A percentile compares a stretch with the other conserved stretches of the same genome.
phyloP scores from a whole-genome alignment of 2,888 invertebrate species.

The Aethes cnicana region DNA sequence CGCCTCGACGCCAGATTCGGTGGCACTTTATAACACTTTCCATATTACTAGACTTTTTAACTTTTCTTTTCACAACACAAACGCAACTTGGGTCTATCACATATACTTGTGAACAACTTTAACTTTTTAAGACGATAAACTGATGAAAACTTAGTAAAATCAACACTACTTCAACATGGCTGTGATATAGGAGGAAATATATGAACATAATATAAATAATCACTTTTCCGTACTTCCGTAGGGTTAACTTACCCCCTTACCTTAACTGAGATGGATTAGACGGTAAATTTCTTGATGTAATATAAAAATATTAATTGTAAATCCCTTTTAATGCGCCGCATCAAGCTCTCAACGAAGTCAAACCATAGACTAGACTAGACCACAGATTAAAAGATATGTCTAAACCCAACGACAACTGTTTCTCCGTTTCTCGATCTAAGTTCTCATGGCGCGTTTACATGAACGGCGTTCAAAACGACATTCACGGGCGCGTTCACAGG shows the following conservation, averaged over 20 bases:
- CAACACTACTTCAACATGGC: slow-evolving; percentile 83
- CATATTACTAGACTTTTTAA: slow-evolving; percentile 77
- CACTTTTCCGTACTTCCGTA: slow-evolving; percentile 77
- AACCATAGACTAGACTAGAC: slow-evolving; percentile 31
- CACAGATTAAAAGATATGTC: too few species aligned
- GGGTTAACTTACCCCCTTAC: slow-evolving; percentile 81
- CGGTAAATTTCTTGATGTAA: slow-evolving; percentile 74
- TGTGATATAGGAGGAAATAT: slow-evolving; percentile 80
- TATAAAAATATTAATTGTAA: slow-evolving; percentile 58
- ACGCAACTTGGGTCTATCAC: slow-evolving; percentile 80
- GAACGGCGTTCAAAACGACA: too few species aligned
- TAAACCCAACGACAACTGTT: slow-evolving; percentile 1
- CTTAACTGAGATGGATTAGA: slow-evolving; percentile 77
- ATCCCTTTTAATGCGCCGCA: slow-evolving; percentile 72
- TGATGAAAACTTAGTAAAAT: slow-evolving; percentile 78
- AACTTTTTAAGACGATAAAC: slow-evolving; percentile 73
- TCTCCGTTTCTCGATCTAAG: too few species aligned
- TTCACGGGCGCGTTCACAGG: too few species aligned
- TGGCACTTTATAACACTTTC: slow-evolving; percentile 81
- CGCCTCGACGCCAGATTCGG: slow-evolving; percentile 79
- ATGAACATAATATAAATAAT: slow-evolving; percentile 78
- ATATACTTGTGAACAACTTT: slow-evolving; percentile 79
- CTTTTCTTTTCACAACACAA: slow-evolving; percentile 79
- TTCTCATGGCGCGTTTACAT: too few species aligned
- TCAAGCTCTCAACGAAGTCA: slow-evolving; percentile 51